Percentiles rank a stretch among this genome's conserved stretches.
phyloP scores from a whole-genome alignment of 2,797 vertebrate species.

The Premnoplex brunnescens region DNA sequence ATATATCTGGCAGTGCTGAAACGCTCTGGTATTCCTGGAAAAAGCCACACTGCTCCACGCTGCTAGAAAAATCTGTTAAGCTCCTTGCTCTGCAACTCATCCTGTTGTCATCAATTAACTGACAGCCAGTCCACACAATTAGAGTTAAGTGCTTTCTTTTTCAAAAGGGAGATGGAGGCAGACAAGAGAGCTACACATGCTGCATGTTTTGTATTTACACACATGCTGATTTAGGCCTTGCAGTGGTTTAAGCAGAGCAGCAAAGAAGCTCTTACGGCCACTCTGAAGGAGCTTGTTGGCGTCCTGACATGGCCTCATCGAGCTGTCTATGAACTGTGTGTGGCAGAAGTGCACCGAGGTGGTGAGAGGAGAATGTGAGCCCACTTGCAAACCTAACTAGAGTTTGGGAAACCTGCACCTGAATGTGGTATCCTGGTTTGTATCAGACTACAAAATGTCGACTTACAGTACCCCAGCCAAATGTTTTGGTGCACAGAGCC shows the following conservation, averaged over 20 bases:
- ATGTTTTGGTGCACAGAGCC: background rate
- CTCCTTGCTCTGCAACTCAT: background rate
- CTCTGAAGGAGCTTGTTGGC: background rate
- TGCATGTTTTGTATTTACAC: background rate
- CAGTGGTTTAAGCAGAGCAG: background rate
- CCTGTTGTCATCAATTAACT: background rate
- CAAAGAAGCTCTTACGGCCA: background rate
- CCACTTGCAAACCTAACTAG: background rate
- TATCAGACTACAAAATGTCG: background rate
- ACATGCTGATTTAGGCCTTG: background rate
- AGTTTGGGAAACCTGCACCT: background rate
- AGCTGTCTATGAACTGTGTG: background rate
- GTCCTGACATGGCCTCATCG: background rate
- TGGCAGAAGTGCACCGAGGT: background rate
- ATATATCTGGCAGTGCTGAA: background rate
- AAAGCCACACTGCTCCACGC: background rate
- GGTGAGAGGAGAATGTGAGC: background rate
- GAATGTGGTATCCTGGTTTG: background rate
- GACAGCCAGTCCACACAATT: background rate
- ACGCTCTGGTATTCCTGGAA: background rate
- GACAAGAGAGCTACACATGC: background rate
- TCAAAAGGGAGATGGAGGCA: background rate
- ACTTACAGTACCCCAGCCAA: background rate
- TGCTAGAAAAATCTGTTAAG: background rate
- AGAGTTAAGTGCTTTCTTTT: constrained; percentile 12